A percentile compares a stretch with the other conserved stretches of the same genome.
Evolutionary conservation across 2,797 vertebrate genomes (phyloP).

Genomic region (Microhierax caerulescens): DNA sequence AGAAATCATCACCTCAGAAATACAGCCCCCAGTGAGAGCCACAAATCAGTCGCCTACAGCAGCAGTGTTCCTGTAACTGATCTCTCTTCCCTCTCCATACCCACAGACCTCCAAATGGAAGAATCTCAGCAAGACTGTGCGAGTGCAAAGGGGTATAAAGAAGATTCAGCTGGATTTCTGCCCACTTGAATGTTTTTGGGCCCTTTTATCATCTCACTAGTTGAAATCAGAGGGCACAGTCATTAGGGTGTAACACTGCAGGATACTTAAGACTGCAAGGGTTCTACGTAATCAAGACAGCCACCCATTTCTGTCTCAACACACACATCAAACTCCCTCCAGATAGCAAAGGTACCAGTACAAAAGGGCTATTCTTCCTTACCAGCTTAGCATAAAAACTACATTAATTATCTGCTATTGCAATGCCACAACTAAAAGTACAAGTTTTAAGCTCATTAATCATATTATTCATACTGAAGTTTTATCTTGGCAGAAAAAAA

Average conservation of each 20-base stretch:
- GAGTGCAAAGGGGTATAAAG: background rate
- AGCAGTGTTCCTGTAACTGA: background rate
- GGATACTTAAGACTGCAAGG: background rate
- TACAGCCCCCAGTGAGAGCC: background rate
- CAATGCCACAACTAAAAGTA: background rate
- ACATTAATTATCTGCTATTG: background rate
- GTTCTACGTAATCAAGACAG: background rate
- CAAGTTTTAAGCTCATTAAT: background rate
- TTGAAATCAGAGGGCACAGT: background rate
- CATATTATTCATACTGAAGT: background rate
- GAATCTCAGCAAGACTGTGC: background rate
- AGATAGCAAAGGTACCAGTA: background rate
- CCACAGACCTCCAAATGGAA: background rate
- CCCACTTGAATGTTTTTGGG: background rate
- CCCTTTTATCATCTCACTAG: background rate
- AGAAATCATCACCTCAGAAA: background rate
- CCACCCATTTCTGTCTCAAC: background rate
- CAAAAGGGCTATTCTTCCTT: background rate
- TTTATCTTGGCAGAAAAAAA: background rate
- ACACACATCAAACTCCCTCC: background rate
- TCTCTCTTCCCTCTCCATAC: background rate
- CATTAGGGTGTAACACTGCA: background rate
- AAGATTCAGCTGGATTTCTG: background rate
- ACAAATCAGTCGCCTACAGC: background rate
- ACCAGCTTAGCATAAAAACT: background rate